A percentile compares a stretch with the other conserved stretches of the same genome.
Conservation (phyloP, 2,797 vertebrate genomes). For the Tenualosa thibaudeaui region DNA sequence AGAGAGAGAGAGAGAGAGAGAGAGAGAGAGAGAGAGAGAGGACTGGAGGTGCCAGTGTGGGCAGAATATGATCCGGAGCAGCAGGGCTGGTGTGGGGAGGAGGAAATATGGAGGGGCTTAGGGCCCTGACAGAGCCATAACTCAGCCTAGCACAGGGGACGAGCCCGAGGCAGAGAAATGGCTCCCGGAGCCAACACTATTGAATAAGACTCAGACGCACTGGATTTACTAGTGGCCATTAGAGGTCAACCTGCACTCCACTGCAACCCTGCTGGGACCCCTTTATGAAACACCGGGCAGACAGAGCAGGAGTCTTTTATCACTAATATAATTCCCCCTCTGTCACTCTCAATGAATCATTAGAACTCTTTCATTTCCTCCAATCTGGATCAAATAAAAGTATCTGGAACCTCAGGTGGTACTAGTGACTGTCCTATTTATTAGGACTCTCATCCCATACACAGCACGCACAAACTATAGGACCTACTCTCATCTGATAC, state of each 20-base stretch:
- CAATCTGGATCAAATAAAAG: too few species aligned
- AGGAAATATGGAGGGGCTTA: constrained; percentile 75
- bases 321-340: constrained; percentile 55
- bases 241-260: constrained; percentile 61
- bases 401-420: too few species aligned
- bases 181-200: constrained; percentile 41
- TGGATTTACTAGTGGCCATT: constrained; percentile 64
- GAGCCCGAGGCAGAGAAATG: constrained; percentile 57
- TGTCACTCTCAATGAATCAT: constrained; percentile 59
- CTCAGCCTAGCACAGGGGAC: constrained; percentile 74
- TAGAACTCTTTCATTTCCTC: neutral
- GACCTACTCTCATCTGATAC: too few species aligned
- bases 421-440: too few species aligned
- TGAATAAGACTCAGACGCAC: constrained; percentile 53
- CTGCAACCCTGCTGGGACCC: constrained; percentile 59
- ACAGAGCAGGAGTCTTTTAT: constrained; percentile 33
- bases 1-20: neutral
- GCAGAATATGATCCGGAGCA: constrained; percentile 75
- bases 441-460: too few species aligned
- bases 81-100: constrained; percentile 65
- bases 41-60: constrained; percentile 67
- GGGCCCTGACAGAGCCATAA: constrained; percentile 79
- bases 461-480: too few species aligned
- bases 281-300: constrained; percentile 59
- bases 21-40: constrained; percentile 2